Evolutionary conservation across 2,113 vertebrate genomes (phyloP).

Genomic region (Aptenodytes patagonicus): DNA sequence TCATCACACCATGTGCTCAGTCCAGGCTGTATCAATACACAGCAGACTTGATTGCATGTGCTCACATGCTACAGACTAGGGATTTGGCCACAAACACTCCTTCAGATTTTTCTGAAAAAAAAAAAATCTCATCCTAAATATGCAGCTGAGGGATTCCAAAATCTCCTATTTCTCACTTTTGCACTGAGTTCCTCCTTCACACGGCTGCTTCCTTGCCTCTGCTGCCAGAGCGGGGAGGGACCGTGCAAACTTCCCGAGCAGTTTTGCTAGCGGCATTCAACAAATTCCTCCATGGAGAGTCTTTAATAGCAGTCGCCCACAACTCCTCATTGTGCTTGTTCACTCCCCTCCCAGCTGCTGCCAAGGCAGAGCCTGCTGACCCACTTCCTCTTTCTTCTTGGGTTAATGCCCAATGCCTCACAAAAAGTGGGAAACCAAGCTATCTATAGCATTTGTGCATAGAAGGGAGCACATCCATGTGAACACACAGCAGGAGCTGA

Average conservation of each 20-base stretch:
- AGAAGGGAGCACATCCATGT: neutral
- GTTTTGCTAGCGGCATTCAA: neutral
- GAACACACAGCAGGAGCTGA: neutral
- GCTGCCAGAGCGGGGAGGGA: neutral
- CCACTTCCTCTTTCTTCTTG: neutral
- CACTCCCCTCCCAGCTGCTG: neutral
- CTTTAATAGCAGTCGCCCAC: neutral
- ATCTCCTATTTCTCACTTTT: neutral
- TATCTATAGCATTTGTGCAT: neutral
- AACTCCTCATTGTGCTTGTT: neutral
- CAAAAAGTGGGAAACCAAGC: neutral
- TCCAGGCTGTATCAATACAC: neutral
- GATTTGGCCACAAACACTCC: neutral
- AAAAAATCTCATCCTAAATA: neutral
- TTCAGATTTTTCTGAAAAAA: neutral
- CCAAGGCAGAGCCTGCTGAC: neutral
- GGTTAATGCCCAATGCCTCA: neutral
- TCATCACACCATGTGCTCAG: neutral
- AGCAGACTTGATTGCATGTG: accelerated
- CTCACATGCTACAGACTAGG: neutral
- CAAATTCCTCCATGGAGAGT: neutral
- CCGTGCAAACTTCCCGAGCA: neutral
- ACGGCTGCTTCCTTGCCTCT: neutral
- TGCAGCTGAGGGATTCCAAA: neutral
- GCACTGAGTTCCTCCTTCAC: neutral